Conservation (phyloP, 2,888 invertebrate genomes). For the Himalopsyche anomala region DNA sequence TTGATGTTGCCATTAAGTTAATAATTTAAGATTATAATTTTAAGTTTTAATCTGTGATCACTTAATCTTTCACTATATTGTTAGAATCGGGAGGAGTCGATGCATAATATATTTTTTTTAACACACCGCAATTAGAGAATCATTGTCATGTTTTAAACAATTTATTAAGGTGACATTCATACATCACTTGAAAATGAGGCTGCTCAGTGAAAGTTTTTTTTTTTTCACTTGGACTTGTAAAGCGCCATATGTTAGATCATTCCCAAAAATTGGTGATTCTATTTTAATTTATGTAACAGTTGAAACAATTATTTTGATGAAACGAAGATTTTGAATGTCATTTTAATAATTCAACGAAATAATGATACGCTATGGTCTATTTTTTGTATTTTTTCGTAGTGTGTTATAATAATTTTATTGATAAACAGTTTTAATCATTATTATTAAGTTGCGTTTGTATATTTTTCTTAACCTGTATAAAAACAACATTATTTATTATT, state of each 20-base stretch:
- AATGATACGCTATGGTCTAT: neutral
- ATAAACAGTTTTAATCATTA: neutral
- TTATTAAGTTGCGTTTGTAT: constrained; percentile 39
- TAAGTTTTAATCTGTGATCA: constrained; percentile 43
- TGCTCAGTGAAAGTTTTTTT: too few relatives aligned
- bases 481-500: constrained; percentile 37
- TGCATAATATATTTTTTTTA: constrained; percentile 15
- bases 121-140: neutral
- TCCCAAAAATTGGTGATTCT: too few relatives aligned
- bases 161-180: neutral
- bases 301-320: too few relatives aligned
- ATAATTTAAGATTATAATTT: constrained; percentile 22
- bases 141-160: neutral
- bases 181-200: neutral
- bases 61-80: constrained; percentile 37
- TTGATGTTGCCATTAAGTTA: constrained; percentile 40
- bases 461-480: constrained; percentile 40
- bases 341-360: neutral
- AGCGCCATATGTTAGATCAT: too few relatives aligned
- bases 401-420: constrained; percentile 39
- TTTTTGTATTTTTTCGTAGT: constrained; percentile 22
- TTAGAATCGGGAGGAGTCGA: constrained; percentile 2
- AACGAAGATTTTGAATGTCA: neutral
- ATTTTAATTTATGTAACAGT: too few relatives aligned
- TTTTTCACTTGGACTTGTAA: too few relatives aligned